Evolutionary conservation across 2,888 invertebrate genomes (phyloP), one percentile per base, ranked within the genome.

Genomic region (Pandemis cinnamomeana): DNA sequence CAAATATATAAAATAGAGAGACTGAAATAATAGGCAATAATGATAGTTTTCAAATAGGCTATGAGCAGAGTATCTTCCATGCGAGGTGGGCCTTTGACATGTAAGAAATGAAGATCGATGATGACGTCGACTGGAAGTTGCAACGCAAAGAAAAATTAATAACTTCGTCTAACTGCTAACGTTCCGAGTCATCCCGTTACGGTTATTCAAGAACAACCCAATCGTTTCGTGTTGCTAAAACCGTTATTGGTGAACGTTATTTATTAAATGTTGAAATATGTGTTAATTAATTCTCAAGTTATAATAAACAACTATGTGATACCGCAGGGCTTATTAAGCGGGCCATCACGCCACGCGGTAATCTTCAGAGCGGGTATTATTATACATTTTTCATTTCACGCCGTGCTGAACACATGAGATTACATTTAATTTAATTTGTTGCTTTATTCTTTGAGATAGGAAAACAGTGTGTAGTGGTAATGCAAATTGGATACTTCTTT

Each of bases 311-410:
- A 53, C 13, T 42, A 27, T 46, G 46, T 46, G 10, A 46, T 13
- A n/a, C 27, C 42, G 42, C n/a, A 3, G n/a, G 7, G 10, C 60
- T 27, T 67, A n/a, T 41, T 46, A 46, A 53, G 62, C 70, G 48
- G 20, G 11, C 48, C 15, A 62, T 53, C 51, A 20, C 62, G 15
- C 70, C 70, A 27, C 61, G n/a, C n/a, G 8, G 62, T 62, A 62
- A 61, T 48, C 70, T 51, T 48, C 20, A 42, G 15, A 36, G 10
- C 62, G 51, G 13, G 15, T 87, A 87, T 88, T 89, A 69, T 69
- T 36, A 62, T 87, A 88, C 87, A 89, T 87, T 89, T 90, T 90
- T 89, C 87, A 90, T 90, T 89, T 89, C 84, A 86, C 83, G 87
- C 85, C 81, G 77, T 81, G 81, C 80, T 79, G 86, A 85, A 80